A percentile compares a stretch with the other conserved stretches of the same genome.
Evolutionary conservation across 2,888 invertebrate genomes (phyloP).

Genomic region (Loripinus fragilis): DNA sequence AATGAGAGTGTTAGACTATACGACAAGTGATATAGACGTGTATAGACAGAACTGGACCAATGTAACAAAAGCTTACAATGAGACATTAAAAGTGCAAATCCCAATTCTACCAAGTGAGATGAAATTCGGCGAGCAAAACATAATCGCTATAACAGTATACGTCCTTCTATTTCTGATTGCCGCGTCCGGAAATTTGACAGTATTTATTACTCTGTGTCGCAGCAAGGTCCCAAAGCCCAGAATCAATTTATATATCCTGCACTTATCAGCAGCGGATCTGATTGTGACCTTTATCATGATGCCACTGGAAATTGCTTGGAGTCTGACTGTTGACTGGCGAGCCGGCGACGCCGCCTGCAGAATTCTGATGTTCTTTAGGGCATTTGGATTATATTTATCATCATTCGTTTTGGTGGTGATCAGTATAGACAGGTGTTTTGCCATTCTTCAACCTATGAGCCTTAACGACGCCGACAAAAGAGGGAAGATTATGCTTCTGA

Average conservation of each 20-base stretch:
- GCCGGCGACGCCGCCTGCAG: slow-evolving; percentile 91
- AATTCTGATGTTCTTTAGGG: slow-evolving; percentile 88
- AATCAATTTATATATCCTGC: slow-evolving; percentile 91
- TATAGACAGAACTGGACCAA: background rate
- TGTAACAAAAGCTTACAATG: background rate
- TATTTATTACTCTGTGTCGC: slow-evolving; percentile 88
- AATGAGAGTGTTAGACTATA: no score
- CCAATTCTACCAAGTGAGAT: slow-evolving; percentile 86
- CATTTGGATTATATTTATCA: slow-evolving; percentile 91
- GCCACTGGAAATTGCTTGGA: slow-evolving; percentile 88
- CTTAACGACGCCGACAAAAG: slow-evolving; percentile 73
- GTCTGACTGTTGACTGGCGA: slow-evolving; percentile 90
- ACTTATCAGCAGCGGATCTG: slow-evolving; percentile 91
- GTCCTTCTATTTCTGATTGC: slow-evolving; percentile 87
- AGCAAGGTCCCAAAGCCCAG: slow-evolving; percentile 88
- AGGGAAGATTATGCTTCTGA: slow-evolving; percentile 72
- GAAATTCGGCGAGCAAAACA: slow-evolving; percentile 93
- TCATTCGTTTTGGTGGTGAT: slow-evolving; percentile 90
- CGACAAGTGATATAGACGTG: no score
- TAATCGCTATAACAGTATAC: slow-evolving; percentile 92
- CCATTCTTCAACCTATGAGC: slow-evolving; percentile 75
- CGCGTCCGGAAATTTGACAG: slow-evolving; percentile 92
- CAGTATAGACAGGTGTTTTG: slow-evolving; percentile 84
- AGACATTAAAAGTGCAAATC: background rate
- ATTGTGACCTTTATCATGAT: slow-evolving; percentile 92